These are phyloP conservation scores for Phalacrocorax pelagicus DNA, from an alignment of 2,113 vertebrate species.

Conservation along the genomic window DNA sequence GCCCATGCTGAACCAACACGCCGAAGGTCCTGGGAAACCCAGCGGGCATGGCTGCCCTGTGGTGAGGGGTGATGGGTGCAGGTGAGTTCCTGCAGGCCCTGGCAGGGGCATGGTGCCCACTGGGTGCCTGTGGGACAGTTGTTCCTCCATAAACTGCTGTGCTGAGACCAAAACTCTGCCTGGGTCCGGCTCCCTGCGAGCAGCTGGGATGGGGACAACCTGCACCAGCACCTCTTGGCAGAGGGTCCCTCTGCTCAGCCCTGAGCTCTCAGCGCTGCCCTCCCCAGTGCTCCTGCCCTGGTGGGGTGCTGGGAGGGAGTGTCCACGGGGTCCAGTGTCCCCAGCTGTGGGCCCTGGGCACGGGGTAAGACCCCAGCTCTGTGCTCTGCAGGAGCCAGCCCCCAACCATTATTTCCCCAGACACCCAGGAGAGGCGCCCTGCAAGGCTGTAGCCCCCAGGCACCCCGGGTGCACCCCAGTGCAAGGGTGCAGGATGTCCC, in stretches of 20 bases:
- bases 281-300: neutral
- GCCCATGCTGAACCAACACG: rapidly evolving
- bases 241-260: neutral
- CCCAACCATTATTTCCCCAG: rapidly evolving
- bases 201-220: rapidly evolving
- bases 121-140: rapidly evolving
- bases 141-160: neutral
- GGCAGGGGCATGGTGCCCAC: rapidly evolving
- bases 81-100: neutral
- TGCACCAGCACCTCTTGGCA: neutral
- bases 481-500: neutral
- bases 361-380: rapidly evolving
- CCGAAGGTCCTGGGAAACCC: rapidly evolving
- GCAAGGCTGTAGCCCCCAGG: neutral
- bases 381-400: neutral
- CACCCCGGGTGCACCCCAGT: neutral
- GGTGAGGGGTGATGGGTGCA: neutral
- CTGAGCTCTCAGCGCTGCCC: neutral
- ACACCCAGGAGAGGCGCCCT: rapidly evolving
- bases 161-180: neutral
- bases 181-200: rapidly evolving
- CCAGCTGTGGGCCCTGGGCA: too few relatives aligned
- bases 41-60: rapidly evolving
- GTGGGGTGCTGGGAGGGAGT: neutral
- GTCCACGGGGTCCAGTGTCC: rapidly evolving